Conservation (phyloP, 2,797 vertebrate genomes). For the Lepus oiostolus region DNA sequence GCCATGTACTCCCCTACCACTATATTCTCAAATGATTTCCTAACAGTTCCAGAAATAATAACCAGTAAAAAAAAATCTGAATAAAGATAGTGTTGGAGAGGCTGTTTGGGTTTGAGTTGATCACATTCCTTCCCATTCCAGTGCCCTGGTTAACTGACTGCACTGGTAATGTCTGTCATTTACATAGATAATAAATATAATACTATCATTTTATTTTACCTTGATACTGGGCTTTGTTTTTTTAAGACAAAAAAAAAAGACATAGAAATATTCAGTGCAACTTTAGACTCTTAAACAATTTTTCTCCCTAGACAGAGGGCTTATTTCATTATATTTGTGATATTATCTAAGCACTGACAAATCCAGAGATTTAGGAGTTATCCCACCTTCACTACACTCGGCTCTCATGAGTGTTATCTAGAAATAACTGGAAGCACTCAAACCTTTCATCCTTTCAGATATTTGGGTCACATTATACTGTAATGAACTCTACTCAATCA, state of each 20-base stretch:
- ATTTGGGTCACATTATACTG: conserved; percentile 70
- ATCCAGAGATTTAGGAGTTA: neutral
- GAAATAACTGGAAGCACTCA: conserved; percentile 36
- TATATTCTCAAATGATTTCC: neutral
- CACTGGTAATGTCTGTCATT: neutral
- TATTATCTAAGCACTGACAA: neutral
- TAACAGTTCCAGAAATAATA: neutral
- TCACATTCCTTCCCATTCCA: neutral
- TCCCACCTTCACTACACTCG: neutral
- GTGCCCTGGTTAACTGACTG: neutral
- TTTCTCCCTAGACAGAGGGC: neutral
- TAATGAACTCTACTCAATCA: conserved; percentile 76
- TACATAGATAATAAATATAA: conserved; percentile 8
- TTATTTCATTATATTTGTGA: neutral
- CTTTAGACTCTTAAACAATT: conserved; percentile 29
- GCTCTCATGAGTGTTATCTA: conserved; percentile 42
- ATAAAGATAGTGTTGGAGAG: neutral
- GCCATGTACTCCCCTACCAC: neutral
- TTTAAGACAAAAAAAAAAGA: neutral
- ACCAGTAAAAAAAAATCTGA: neutral
- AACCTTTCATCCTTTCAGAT: conserved; percentile 63
- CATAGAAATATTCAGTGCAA: neutral
- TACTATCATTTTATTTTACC: neutral
- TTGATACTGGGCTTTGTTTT: neutral
- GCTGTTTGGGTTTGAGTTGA: neutral